Evolutionary conservation across 2,888 invertebrate species (phyloP).

Genomic region (Cosmia pyralina): DNA sequence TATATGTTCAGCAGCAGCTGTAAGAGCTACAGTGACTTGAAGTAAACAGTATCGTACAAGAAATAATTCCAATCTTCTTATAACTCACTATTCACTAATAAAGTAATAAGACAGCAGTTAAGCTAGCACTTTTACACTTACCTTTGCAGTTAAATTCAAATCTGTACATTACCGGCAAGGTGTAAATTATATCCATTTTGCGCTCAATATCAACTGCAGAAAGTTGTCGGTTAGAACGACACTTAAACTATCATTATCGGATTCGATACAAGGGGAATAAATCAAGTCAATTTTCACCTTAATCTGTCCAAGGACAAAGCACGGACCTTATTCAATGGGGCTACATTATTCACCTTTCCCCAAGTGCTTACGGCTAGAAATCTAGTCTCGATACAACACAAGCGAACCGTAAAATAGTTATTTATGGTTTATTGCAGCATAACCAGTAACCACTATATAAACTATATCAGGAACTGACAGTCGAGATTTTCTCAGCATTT

Average conservation of each 20-base stretch:
- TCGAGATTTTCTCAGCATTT: constrained; percentile 29
- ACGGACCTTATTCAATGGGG: constrained; percentile 67
- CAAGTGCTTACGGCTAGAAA: constrained; percentile 73
- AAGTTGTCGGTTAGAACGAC: constrained; percentile 47
- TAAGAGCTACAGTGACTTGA: constrained; percentile 3
- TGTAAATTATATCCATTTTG: constrained; percentile 39
- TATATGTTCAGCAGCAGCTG: constrained; percentile 22
- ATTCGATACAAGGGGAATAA: constrained; percentile 51
- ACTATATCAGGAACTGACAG: constrained; percentile 31
- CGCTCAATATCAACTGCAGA: constrained; percentile 43
- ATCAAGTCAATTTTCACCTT: constrained; percentile 65
- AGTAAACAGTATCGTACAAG: neutral
- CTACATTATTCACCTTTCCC: constrained; percentile 73
- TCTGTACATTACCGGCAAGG: constrained; percentile 4
- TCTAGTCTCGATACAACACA: constrained; percentile 64
- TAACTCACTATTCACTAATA: neutral
- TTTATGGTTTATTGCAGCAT: constrained; percentile 62
- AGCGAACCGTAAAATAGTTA: constrained; percentile 67
- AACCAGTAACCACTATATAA: constrained; percentile 35
- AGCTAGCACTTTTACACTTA: constrained; percentile 6
- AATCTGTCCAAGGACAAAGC: constrained; percentile 64
- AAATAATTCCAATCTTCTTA: neutral
- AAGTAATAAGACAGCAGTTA: constrained; percentile 1
- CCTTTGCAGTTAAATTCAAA: constrained; percentile 17
- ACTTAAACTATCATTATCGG: constrained; percentile 52